Evolutionary conservation across 2,888 invertebrate species (phyloP).

Genomic region (Cistogaster globosa): DNA sequence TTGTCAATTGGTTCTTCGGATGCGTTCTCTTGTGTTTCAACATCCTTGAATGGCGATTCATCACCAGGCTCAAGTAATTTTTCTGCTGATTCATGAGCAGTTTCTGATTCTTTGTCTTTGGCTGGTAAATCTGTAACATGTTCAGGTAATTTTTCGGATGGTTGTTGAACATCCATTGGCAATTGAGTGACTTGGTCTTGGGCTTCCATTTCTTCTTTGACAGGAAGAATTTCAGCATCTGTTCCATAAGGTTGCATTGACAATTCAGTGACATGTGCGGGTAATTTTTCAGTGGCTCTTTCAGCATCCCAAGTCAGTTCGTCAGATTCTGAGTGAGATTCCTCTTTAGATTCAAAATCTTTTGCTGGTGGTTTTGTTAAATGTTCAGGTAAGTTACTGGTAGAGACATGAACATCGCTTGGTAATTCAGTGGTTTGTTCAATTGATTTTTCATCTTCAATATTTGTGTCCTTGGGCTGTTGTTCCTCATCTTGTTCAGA

Average conservation of each 20-base stretch:
- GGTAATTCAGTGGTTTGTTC: slow-evolving; percentile 26
- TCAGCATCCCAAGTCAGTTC: slow-evolving; percentile 62
- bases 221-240: background rate
- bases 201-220: slow-evolving; percentile 4
- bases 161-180: slow-evolving; percentile 54
- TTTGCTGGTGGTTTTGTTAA: slow-evolving; percentile 1
- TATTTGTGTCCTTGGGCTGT: slow-evolving; percentile 1
- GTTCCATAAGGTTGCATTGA: background rate
- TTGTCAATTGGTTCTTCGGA: slow-evolving; percentile 40
- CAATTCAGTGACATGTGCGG: slow-evolving; percentile 45
- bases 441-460: background rate
- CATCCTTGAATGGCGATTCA: slow-evolving; percentile 35
- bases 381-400: slow-evolving; percentile 19
- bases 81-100: background rate
- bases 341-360: slow-evolving; percentile 16
- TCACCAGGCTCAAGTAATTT: slow-evolving; percentile 44
- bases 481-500: slow-evolving; percentile 25
- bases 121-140: slow-evolving; percentile 18
- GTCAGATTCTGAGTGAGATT: slow-evolving; percentile 17
- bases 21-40: slow-evolving; percentile 18
- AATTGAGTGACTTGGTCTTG: slow-evolving; percentile 48
- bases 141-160: background rate
- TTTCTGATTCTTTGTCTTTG: slow-evolving; percentile 21
- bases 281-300: slow-evolving; percentile 33
- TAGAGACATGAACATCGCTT: background rate